Evolutionary conservation across 2,888 invertebrate genomes (phyloP).

Genomic region (Athalia cordata): DNA sequence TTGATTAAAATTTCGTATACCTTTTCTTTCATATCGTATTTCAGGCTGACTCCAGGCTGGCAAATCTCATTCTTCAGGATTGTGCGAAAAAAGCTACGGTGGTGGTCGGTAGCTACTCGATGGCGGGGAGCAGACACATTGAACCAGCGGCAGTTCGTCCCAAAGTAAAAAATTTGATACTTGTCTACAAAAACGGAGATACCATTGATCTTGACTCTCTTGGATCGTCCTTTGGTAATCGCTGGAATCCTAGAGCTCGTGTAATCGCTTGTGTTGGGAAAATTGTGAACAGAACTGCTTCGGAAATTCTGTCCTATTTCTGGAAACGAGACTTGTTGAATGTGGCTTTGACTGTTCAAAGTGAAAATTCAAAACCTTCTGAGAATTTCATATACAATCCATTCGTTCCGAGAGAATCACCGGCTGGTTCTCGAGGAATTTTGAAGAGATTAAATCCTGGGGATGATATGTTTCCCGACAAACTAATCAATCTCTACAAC

Average conservation of each 20-base stretch:
- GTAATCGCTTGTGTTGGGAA: conserved; percentile 30
- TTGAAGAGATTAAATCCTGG: conserved; percentile 4
- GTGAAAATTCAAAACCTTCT: neutral
- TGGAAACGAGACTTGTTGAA: conserved; percentile 48
- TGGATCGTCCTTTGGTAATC: conserved; percentile 27
- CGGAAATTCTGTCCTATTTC: conserved; percentile 40
- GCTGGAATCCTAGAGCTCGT: conserved; percentile 48
- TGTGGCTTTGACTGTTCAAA: conserved; percentile 41
- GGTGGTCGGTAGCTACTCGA: neutral
- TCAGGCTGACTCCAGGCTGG: conserved; percentile 18
- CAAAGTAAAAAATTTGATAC: conserved; percentile 21
- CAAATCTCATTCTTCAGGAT: conserved; percentile 14
- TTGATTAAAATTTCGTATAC: neutral
- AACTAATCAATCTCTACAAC: conserved; percentile 50
- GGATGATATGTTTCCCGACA: conserved; percentile 49
- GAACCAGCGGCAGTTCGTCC: neutral
- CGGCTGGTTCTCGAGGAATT: conserved; percentile 1
- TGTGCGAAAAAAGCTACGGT: neutral
- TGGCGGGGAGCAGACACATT: neutral
- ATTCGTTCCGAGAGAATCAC: neutral
- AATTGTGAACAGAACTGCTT: neutral
- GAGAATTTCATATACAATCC: conserved; percentile 39
- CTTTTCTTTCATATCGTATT: neutral
- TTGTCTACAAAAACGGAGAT: conserved; percentile 41
- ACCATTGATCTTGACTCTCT: conserved; percentile 40